A percentile compares a stretch with the other conserved stretches of the same genome.
Conservation (phyloP, 2,113 vertebrate species). For the Panthera leo region DNA sequence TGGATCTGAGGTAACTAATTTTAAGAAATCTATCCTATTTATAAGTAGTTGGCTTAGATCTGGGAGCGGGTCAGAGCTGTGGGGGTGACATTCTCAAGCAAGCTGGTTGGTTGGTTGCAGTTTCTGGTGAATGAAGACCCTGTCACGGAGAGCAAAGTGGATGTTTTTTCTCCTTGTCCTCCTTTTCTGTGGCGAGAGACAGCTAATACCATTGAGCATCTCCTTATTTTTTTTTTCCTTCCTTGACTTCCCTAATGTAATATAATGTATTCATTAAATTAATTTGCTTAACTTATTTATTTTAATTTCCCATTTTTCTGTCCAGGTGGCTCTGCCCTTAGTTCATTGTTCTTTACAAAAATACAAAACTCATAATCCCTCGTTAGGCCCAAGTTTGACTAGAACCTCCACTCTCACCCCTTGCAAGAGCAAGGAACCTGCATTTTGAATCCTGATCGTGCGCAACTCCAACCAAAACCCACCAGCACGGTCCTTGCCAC, state of each 20-base stretch:
- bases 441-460: background rate
- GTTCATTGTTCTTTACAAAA: conserved; percentile 7
- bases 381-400: background rate
- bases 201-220: background rate
- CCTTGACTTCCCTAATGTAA: background rate
- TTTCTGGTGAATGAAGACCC: background rate
- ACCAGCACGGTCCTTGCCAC: background rate
- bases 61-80: background rate
- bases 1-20: conserved; percentile 92
- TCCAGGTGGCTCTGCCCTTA: background rate
- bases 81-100: background rate
- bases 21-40: background rate
- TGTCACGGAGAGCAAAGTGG: background rate
- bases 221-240: background rate
- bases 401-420: background rate
- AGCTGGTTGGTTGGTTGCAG: background rate
- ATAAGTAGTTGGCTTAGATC: background rate
- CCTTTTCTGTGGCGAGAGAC: background rate
- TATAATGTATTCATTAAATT: background rate
- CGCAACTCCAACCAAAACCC: background rate
- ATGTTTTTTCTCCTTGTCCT: background rate
- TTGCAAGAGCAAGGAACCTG: background rate
- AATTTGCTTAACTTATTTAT: background rate
- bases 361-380: background rate
- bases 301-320: background rate